Percentiles rank a stretch among this genome's conserved stretches.
These are phyloP conservation scores for Scaptomyza montana DNA, from an alignment of 1,140 invertebrate genomes.

Conservation along the genomic window DNA sequence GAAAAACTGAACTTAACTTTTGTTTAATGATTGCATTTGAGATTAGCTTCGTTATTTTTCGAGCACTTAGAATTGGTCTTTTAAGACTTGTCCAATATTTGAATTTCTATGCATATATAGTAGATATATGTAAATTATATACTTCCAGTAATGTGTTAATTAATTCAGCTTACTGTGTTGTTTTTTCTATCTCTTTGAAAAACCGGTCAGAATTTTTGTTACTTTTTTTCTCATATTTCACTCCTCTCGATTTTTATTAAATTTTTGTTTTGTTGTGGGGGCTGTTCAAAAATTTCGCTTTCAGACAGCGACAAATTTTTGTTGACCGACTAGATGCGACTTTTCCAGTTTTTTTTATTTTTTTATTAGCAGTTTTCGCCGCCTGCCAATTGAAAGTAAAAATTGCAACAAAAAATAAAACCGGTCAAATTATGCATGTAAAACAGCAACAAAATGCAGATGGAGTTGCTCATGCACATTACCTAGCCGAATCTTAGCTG, in stretches of 20 bases:
- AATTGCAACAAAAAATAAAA: conserved; percentile 56
- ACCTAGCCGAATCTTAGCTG: background rate
- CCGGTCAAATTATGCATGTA: conserved; percentile 48
- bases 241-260: conserved; percentile 17
- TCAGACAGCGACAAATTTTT: conserved; percentile 50
- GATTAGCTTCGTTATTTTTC: too few relatives aligned
- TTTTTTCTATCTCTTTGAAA: background rate
- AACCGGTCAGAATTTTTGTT: conserved; percentile 70
- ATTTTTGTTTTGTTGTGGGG: conserved; percentile 28
- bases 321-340: conserved; percentile 12
- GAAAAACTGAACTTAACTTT: too few relatives aligned
- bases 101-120: too few relatives aligned
- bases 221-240: conserved; percentile 7
- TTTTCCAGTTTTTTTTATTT: conserved; percentile 49
- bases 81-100: too few relatives aligned
- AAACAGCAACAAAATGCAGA: background rate
- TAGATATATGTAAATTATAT: too few relatives aligned
- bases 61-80: too few relatives aligned
- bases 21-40: too few relatives aligned
- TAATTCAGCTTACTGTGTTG: background rate
- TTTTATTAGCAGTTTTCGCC: conserved; percentile 37
- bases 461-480: conserved; percentile 33
- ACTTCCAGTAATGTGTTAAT: background rate
- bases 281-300: conserved; percentile 70
- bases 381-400: conserved; percentile 73